Evolutionary conservation across 2,888 invertebrate genomes (phyloP), one percentile per base, ranked within the genome.

Genomic region (Rhingia campestris): DNA sequence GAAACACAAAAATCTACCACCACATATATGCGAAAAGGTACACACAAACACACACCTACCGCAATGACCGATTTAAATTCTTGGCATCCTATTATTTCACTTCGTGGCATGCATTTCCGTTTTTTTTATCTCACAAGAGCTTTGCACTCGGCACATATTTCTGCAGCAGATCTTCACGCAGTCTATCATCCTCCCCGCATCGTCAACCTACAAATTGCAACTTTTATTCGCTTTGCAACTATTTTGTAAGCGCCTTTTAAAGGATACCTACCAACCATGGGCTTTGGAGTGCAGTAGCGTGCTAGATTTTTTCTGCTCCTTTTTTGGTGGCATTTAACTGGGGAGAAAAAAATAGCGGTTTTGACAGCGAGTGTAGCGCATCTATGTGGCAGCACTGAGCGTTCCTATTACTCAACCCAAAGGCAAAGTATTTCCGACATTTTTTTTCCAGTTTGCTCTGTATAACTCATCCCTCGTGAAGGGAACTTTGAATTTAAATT

Each of bases 401-500:
- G 70, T 14, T 81, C 49, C 56, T 49, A 74, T 74, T 75, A 81
- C 75, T 76, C 77, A 81, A 72, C 41, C 81, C 66, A 66, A 66
- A 72, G 70, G 72, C 72, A 81, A 77, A 59, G 61, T 59, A 72
- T 81, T 76, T 81, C 35, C 58, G 64, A 61, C 70, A 66, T 41
- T 47, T 47, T 53, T 64, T 64, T 39, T 73, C 10, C 49, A 4
- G 10, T 2, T 22, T 43, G 22, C 9, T 33, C 12, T 41, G 10
- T 45, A 59, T 14, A 59, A 51, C 22, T 63, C 63, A 63, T 76
- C 63, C 61, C 73, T 77, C 77, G 63, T 73, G 45, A 61, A 51
- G 56, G 51, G 43, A 67, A 67, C 67, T 82, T 82, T 82, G 73
- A 82, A 82, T 82, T 82, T 73, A 69, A 79, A 79, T 79, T 82